These are phyloP conservation scores for Petromus typicus DNA, from an alignment of 2,113 vertebrate species.

Conservation along the genomic window DNA sequence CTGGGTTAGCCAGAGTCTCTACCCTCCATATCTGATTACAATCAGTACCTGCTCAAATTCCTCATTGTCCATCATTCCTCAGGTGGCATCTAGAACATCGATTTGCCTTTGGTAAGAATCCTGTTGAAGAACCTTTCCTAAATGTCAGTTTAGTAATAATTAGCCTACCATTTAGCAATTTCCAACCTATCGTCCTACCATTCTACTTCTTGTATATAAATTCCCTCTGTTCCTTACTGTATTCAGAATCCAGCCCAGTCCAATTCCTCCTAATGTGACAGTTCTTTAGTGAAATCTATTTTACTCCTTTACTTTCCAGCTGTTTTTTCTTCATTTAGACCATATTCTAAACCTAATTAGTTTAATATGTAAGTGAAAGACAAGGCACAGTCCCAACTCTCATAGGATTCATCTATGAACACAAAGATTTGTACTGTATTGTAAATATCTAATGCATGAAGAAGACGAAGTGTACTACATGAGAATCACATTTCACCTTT, in stretches of 20 bases:
- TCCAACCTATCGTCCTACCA: too few relatives aligned
- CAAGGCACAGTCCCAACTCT: background rate
- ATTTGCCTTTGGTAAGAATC: background rate
- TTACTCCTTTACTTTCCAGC: background rate
- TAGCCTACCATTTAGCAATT: background rate
- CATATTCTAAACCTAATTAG: background rate
- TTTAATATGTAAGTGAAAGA: background rate
- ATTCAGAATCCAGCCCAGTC: background rate
- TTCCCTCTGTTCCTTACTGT: background rate
- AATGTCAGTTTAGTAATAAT: background rate
- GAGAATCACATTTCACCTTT: background rate
- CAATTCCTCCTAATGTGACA: background rate
- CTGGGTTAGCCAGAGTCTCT: background rate
- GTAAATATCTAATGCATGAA: slow-evolving; percentile 8
- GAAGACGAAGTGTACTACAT: background rate
- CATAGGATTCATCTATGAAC: background rate
- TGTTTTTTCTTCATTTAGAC: background rate
- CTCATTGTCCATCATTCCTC: background rate
- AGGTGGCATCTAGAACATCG: background rate
- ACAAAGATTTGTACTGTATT: background rate
- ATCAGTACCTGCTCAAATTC: background rate
- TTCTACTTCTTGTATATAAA: background rate
- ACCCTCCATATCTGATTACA: background rate
- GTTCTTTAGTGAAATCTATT: background rate
- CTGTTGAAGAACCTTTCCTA: background rate